Base-by-base conservation (phyloP, 1,140 invertebrate genomes). In the Aphis gossypii region DNA sequence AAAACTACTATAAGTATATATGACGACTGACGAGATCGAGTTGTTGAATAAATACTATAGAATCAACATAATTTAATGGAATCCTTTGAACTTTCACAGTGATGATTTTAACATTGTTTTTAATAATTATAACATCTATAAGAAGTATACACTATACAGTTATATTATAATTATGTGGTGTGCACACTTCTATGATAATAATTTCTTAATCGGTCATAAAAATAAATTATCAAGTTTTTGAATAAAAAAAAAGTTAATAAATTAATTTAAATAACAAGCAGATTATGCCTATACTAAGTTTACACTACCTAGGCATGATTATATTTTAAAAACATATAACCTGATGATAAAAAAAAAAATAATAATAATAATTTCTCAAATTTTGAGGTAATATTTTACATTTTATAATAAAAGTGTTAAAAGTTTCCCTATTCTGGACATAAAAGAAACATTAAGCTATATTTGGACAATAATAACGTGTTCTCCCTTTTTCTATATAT, bases 401-500 rank as follows among this genome's bases (percentile, higher is more conserved):
- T 87, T 44, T 46, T 46, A n/a, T 46, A 46, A 87, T 46, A 87
- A 46, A 35, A 88, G 18, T 20, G 21, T 18, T 41, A 56, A 56
- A 48, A 87, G 44, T 76, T 48, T 87, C 18, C 30, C 86, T 48
- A 51, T 87, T 35, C 51, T 60, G 54, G 54, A 41, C 88, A n/a
- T 56, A 41, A 90, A 44, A 41, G 25, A 60, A 41, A 25, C 35
- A 60, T 90, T 90, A 25, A 68, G 38, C 30, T 41, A 18, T 44
- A 44, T 68, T 90, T 68, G 54, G 56, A 60, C 68, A 68, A 90
- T 44, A 90, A 90, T 68, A 68, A 68, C 44, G 56, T n/a, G 89
- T 68, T 44, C 38, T 25, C 25, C 51, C 23, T 35, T 54, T 23
- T 18, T 23, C 25, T 68, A n/a, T 90, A n/a, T 23, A 21, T 68